Evolutionary conservation across 1,140 invertebrate species (phyloP), one percentile per base, ranked within the genome.

Genomic region (Cotesia chilonis): DNA sequence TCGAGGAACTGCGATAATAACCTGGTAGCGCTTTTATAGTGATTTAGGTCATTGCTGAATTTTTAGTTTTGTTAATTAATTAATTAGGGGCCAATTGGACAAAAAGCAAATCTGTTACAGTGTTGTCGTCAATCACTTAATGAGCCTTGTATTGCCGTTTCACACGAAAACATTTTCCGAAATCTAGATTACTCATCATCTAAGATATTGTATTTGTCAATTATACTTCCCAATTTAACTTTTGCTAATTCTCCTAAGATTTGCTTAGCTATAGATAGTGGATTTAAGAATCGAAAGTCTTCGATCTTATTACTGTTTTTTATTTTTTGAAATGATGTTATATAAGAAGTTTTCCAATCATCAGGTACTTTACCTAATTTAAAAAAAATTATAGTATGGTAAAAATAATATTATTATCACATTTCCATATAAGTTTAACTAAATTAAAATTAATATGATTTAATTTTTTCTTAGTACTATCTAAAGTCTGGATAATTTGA

Each of bases 321-420:
- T 10, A 76, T 20, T 72, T 77, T 77, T 73, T 37, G 63, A 4
- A 78, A 74, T 1, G 77, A 71, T 36, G 68, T 74, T n/a, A 78
- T 68, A 9, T 55, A 65, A 0, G 75, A 74, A 28, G 38, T 72
- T 75, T 78, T 76, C 73, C 69, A 78, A 12, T 51, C 35, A 3
- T 66, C 7, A 38, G 74, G 74, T 38, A 64, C 72, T 3, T 38
- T 10, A 7, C 72, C 74, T 57, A 36, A 12, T n/a, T 38, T 55
- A 1, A 77, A 3, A 0, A 65, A 73, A 2, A 66, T 36, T 64
- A 75, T 76, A 76, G 63, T 55, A 76, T 12, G n/a, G 9, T 55
- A 35, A 52, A 12, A 9, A 68, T 6, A 9, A 36, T 35, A 9
- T 38, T 17, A 7, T 28, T 54, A 5, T 36, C 51, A 10, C 4